Conservation (phyloP, 2,797 vertebrate genomes). For the Xenops minutus region DNA sequence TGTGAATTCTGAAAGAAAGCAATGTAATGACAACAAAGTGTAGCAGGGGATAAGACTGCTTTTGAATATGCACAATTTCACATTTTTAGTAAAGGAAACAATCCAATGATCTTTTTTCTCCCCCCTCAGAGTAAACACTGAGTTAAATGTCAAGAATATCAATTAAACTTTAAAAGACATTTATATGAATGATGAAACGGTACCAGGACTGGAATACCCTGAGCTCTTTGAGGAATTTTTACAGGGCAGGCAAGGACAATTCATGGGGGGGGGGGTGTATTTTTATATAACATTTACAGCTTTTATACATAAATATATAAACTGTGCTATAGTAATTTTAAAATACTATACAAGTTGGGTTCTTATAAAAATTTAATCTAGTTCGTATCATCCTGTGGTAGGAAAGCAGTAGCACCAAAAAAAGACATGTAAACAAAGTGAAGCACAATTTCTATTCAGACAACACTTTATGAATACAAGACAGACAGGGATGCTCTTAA, state of each 20-base stretch:
- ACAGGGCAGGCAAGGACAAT: not conserved
- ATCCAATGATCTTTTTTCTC: not conserved
- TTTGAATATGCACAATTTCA: not conserved
- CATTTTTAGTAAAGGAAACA: not conserved
- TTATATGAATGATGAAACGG: not conserved
- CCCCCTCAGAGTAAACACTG: not conserved
- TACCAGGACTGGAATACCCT: not conserved
- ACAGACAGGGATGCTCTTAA: not conserved
- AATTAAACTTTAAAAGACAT: not conserved
- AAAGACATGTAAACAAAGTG: not conserved
- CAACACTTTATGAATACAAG: not conserved
- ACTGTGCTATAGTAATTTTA: not conserved
- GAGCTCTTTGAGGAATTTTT: not conserved
- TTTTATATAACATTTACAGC: not conserved
- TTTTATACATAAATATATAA: not conserved
- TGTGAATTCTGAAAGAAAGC: constrained; percentile 69
- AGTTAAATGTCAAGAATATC: not conserved
- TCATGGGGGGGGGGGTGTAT: accelerated
- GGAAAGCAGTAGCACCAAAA: not conserved
- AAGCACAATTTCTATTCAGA: not conserved
- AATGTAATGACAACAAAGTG: not conserved
- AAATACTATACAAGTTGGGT: not conserved
- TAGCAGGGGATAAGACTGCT: not conserved
- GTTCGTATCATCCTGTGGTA: not conserved
- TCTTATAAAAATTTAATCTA: not conserved